Percentiles rank a stretch among this genome's conserved stretches.
Evolutionary conservation across 2,888 invertebrate genomes (phyloP).

Genomic region (Geophilus truncorum): DNA sequence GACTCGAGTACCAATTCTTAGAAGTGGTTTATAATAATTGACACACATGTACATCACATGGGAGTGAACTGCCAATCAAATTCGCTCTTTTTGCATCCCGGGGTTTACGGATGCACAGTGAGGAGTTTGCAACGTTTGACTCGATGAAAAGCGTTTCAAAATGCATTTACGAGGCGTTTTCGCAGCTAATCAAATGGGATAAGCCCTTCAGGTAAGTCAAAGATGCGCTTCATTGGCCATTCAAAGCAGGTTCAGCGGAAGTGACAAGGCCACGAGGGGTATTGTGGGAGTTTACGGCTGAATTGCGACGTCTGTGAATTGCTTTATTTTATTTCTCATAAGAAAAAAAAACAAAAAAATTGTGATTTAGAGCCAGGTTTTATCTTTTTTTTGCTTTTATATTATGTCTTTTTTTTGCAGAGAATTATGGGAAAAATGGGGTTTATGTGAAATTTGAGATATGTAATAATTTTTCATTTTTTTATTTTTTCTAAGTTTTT

Average conservation of each 20-base stretch:
- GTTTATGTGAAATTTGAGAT: not conserved
- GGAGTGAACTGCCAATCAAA: not conserved
- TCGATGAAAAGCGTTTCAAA: not conserved
- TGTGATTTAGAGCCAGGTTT: not conserved
- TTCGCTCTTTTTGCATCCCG: too few relatives aligned
- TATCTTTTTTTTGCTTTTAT: not conserved
- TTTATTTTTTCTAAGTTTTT: not conserved
- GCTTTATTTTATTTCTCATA: not conserved
- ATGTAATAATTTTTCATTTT: not conserved
- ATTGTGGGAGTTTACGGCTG: not conserved
- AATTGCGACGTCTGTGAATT: not conserved
- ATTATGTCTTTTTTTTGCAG: not conserved
- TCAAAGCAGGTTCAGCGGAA: not conserved
- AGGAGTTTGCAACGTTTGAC: not conserved
- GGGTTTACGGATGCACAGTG: too few relatives aligned
- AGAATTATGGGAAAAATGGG: not conserved
- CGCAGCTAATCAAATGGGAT: not conserved
- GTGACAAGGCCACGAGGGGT: constrained; percentile 1
- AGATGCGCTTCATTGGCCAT: not conserved
- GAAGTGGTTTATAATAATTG: not conserved
- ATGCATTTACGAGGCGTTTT: not conserved
- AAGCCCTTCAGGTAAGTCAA: not conserved
- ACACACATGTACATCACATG: not conserved
- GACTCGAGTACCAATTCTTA: not conserved
- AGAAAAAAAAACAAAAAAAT: not conserved